These are phyloP conservation scores for Dusona sp. DNA, from an alignment of 2,888 invertebrate species.

Conservation along the genomic window DNA sequence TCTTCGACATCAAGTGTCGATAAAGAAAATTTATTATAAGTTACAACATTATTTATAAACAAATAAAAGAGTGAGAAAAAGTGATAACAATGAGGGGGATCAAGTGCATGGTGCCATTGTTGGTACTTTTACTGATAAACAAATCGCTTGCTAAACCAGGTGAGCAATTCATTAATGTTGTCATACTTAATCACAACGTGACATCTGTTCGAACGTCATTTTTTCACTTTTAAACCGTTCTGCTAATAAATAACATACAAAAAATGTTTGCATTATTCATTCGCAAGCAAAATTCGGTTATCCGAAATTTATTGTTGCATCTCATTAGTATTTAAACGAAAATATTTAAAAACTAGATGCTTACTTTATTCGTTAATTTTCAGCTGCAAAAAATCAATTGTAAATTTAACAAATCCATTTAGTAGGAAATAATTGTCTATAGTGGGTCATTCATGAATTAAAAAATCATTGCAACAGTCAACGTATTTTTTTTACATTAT, in stretches of 20 bases:
- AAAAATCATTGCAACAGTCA: background rate
- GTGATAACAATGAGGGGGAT: slow-evolving; percentile 73
- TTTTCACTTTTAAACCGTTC: background rate
- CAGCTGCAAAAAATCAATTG: background rate
- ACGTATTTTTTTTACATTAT: background rate
- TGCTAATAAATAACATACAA: background rate
- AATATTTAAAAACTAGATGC: background rate
- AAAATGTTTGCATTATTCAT: background rate
- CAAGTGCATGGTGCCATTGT: slow-evolving; percentile 77
- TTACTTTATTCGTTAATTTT: background rate
- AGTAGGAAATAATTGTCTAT: background rate
- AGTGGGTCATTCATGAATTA: background rate
- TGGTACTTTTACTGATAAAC: slow-evolving; percentile 75
- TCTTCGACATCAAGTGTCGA: slow-evolving; percentile 71
- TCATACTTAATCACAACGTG: background rate
- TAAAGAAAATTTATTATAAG: slow-evolving; percentile 1
- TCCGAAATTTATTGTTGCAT: background rate
- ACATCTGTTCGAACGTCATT: background rate
- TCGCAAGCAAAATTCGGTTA: background rate
- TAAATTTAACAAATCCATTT: background rate
- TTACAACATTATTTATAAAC: background rate
- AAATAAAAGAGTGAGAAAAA: slow-evolving; percentile 9
- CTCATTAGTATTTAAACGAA: background rate
- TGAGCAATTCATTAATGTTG: slow-evolving; percentile 68
- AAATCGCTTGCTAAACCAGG: slow-evolving; percentile 76